Percentiles rank a stretch among this genome's conserved stretches.
phyloP scores from a whole-genome alignment of 2,113 vertebrate genomes.

The Clinocottus analis region DNA sequence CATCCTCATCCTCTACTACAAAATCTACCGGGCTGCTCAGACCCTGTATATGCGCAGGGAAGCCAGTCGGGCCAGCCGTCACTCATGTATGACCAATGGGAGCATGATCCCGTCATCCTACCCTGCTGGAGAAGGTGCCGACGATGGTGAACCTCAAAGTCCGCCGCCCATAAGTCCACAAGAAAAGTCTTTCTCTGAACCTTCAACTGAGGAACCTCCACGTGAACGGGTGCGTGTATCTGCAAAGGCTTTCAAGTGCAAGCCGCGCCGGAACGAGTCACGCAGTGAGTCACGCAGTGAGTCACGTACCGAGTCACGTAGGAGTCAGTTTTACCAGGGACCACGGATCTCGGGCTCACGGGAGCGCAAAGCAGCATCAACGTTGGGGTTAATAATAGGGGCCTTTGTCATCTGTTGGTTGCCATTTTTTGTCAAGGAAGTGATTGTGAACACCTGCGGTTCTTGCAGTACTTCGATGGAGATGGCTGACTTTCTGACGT shows the following conservation, averaged over 20 bases:
- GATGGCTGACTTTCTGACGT: conserved; percentile 94
- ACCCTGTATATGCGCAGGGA: conserved; percentile 93
- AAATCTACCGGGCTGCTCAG: conserved; percentile 97
- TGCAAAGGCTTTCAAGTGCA: conserved; percentile 80
- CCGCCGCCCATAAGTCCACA: conserved; percentile 82
- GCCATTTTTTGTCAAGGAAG: conserved; percentile 98
- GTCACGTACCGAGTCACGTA: conserved; percentile 83
- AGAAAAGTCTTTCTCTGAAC: conserved; percentile 92
- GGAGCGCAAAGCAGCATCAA: conserved; percentile 94
- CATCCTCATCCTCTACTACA: conserved; percentile 98
- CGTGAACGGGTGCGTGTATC: conserved; percentile 83
- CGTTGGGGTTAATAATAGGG: conserved; percentile 93
- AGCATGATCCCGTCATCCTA: conserved; percentile 87
- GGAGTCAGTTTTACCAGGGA: conserved; percentile 88
- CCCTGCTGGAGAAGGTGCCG: conserved; percentile 81
- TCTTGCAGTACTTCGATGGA: conserved; percentile 90
- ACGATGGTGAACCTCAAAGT: conserved; percentile 80
- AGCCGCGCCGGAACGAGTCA: conserved; percentile 82
- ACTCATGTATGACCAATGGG: conserved; percentile 88
- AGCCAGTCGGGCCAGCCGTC: conserved; percentile 87
- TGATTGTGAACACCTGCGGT: conserved; percentile 92
- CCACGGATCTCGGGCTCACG: conserved; percentile 93
- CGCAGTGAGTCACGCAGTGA: conserved; percentile 76
- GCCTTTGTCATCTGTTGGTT: conserved; percentile 99
- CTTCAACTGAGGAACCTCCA: conserved; percentile 85